Evolutionary conservation across 2,797 vertebrate genomes (phyloP), one percentile per base, ranked within the genome.

Genomic region (Selene dorsalis): DNA sequence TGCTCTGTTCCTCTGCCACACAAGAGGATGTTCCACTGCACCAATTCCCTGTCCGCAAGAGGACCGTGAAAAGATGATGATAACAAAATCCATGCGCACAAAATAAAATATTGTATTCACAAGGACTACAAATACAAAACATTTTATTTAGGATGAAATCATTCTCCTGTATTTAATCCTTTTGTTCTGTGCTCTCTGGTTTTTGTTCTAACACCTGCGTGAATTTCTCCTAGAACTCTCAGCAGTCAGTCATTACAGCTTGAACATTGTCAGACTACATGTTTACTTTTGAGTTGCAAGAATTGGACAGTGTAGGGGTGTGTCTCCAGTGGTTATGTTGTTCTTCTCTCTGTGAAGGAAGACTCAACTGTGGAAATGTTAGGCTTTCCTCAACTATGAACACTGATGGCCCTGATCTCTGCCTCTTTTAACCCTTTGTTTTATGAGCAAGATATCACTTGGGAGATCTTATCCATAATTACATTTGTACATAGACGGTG

Each of bases 401-500:
- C 58, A 35, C 48, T 3, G 12, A 67, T 18, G 13, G 65, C n/a
- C 41, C 13, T 4, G 11, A 20, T 63, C 59, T 78, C 56, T 77
- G 41, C 20, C n/a, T 65, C 24, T 30, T 50, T 63, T 22, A 68
- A 43, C 22, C n/a, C 41, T 69, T 72, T 47, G 4, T 22, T 70
- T 32, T 52, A 30, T 3, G 11, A 70, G 6, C 48, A 28, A 77
- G 52, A 69, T 63, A 70, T 56, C 9, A 48, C 30, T 53, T 28
- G 17, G 16, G 52, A 22, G 64, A 47, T 79, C 45, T 70, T 41
- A 62, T 41, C 75, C 28, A 68, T 82, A 24, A 52, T 58, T 74
- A 60, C 20, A 75, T 80, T 53, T 92, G 82, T 92, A 84, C 32
- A 83, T 86, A 87, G 45, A 61, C 59, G 32, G n/a, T 48, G 81